A percentile compares a stretch with the other conserved stretches of the same genome.
Evolutionary conservation across 1,140 invertebrate species (phyloP).

Genomic region (Diprion similis): DNA sequence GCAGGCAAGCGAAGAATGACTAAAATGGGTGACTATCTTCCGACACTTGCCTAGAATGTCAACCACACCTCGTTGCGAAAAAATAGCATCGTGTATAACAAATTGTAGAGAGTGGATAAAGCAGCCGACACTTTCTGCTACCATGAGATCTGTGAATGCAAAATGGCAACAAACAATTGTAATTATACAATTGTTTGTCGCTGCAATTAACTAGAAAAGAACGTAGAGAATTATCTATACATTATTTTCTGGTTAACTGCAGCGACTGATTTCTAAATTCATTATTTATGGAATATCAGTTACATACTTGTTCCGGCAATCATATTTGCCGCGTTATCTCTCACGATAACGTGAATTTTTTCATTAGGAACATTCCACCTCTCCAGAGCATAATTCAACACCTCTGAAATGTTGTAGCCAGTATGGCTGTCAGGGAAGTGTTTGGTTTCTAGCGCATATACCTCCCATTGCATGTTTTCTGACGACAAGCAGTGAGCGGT

Average conservation of each 20-base stretch:
- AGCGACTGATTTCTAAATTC: background rate
- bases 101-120: too few relatives aligned
- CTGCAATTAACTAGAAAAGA: too few relatives aligned
- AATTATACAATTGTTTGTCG: too few relatives aligned
- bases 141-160: too few relatives aligned
- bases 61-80: background rate
- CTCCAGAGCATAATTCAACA: conserved; percentile 17
- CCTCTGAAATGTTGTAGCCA: conserved; percentile 13
- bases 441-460: conserved; percentile 14
- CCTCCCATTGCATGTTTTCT: conserved; percentile 17
- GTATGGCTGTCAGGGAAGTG: conserved; percentile 15
- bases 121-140: too few relatives aligned
- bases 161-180: background rate
- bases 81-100: background rate
- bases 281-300: background rate
- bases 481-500: conserved; percentile 16
- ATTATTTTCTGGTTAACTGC: background rate
- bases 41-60: background rate
- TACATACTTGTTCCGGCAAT: background rate
- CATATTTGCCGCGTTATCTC: conserved; percentile 17
- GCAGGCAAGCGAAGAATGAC: background rate
- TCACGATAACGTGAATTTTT: conserved; percentile 19
- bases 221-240: background rate
- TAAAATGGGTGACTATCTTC: background rate
- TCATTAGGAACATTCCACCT: conserved; percentile 17